These are phyloP conservation scores for Zaprionus africanus DNA, from an alignment of 1,140 invertebrate genomes.

Conservation along the genomic window DNA sequence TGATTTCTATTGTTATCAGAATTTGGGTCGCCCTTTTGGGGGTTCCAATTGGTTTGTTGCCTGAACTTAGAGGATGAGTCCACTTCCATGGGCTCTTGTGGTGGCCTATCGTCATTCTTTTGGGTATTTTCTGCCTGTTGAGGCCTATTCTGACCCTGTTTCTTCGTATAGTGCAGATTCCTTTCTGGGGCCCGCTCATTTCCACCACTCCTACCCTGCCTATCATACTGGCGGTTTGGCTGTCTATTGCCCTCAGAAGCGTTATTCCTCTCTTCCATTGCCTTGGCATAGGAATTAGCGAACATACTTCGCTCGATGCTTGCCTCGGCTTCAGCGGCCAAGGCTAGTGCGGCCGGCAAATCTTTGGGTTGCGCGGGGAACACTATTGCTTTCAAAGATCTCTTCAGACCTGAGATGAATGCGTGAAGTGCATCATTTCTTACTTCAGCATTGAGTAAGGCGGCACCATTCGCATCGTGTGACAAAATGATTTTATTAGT, in stretches of 20 bases:
- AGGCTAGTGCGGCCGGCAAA: not conserved
- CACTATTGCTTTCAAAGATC: not conserved
- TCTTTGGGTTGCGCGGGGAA: not conserved
- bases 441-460: not conserved
- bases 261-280: constrained; percentile 3
- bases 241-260: constrained; percentile 10
- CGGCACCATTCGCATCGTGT: not conserved
- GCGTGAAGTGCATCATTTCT: not conserved
- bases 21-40: too few species aligned
- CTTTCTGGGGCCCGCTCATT: too few species aligned
- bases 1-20: too few species aligned
- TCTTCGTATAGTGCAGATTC: not conserved
- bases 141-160: constrained; percentile 4
- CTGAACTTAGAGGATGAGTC: not conserved
- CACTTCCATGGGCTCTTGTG: constrained; percentile 2
- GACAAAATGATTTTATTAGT: constrained; percentile 4
- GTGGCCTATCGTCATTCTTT: not conserved
- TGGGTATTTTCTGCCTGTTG: not conserved
- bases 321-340: too few species aligned
- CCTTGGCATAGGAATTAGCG: not conserved
- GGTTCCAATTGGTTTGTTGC: not conserved
- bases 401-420: not conserved
- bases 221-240: constrained; percentile 8
- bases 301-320: too few species aligned
- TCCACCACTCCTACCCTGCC: too few species aligned